A percentile compares a stretch with the other conserved stretches of the same genome.
Evolutionary conservation across 2,113 vertebrate species (phyloP).

Genomic region (Pelvicachromis taeniatus): DNA sequence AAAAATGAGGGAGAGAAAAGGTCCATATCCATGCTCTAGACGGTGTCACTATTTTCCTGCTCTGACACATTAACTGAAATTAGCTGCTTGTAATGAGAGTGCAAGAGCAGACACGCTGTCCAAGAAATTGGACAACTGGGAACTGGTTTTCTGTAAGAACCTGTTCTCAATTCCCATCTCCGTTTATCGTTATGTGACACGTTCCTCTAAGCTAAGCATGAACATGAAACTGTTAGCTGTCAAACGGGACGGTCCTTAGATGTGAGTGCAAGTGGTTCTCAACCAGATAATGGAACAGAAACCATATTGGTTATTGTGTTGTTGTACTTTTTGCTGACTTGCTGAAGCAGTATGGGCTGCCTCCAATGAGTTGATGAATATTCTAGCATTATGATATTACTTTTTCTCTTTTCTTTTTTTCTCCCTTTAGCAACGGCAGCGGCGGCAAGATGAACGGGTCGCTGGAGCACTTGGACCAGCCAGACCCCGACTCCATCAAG

Average conservation of each 20-base stretch:
- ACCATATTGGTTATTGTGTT: neutral
- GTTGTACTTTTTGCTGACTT: neutral
- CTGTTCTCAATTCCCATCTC: neutral
- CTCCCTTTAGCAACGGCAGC: conserved; percentile 87
- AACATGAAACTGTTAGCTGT: neutral
- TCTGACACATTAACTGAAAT: neutral
- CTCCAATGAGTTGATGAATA: neutral
- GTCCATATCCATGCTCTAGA: neutral
- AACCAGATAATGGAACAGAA: neutral
- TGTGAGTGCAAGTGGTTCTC: neutral
- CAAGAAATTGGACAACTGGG: neutral
- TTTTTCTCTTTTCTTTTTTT: neutral
- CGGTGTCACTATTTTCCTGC: neutral
- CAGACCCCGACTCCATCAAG: conserved; percentile 97
- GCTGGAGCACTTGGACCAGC: conserved; percentile 95
- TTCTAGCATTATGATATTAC: neutral
- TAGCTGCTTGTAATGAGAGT: neutral
- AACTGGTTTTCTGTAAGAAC: neutral
- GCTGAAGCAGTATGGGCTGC: neutral
- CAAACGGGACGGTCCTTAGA: neutral
- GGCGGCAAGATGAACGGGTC: conserved; percentile 97
- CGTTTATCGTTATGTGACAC: neutral
- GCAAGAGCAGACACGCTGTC: neutral
- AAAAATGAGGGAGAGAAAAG: rapidly evolving
- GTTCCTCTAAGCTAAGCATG: neutral